Percentiles rank a stretch among this genome's conserved stretches.
Evolutionary conservation across 2,113 vertebrate species (phyloP).

Genomic region (Haplotaxodon microlepis): DNA sequence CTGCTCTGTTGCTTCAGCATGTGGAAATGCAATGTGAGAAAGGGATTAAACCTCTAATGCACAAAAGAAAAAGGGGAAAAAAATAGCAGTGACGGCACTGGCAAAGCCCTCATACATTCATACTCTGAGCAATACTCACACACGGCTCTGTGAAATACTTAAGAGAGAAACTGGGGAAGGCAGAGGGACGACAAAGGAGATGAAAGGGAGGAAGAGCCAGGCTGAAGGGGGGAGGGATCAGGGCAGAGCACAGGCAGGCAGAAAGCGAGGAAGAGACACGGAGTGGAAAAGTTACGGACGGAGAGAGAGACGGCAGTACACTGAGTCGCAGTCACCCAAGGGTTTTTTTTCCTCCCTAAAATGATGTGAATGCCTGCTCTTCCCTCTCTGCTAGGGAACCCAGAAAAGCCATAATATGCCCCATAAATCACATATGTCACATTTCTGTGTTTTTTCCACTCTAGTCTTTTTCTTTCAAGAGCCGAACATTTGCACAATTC

Average conservation of each 20-base stretch:
- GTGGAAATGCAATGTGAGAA: conserved; percentile 51
- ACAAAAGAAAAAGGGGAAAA: conserved; percentile 1
- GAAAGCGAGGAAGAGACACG: conserved; percentile 1
- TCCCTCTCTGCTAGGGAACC: conserved; percentile 15
- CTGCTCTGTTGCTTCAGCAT: conserved; percentile 34
- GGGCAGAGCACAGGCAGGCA: neutral
- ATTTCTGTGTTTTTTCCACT: conserved; percentile 38
- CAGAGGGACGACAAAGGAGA: neutral
- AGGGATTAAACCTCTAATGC: conserved; percentile 47
- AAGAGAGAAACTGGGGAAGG: neutral
- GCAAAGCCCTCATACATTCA: conserved; percentile 15
- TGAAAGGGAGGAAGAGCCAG: neutral
- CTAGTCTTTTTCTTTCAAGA: conserved; percentile 1
- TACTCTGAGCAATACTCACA: neutral
- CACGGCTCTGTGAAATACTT: conserved; percentile 27
- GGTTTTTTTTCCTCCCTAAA: conserved; percentile 14
- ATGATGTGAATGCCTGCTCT: conserved; percentile 33
- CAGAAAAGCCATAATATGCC: conserved; percentile 39
- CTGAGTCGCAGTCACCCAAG: conserved; percentile 17
- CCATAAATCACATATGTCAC: conserved; percentile 56
- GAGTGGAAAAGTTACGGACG: conserved; percentile 17
- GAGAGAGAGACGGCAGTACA: neutral
- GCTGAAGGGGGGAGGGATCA: neutral
- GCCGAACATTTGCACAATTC: conserved; percentile 8
- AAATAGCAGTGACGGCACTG: conserved; percentile 15